phyloP scores from a whole-genome alignment of 1,140 invertebrate species.

The Macrotrachela quadricornifera region DNA sequence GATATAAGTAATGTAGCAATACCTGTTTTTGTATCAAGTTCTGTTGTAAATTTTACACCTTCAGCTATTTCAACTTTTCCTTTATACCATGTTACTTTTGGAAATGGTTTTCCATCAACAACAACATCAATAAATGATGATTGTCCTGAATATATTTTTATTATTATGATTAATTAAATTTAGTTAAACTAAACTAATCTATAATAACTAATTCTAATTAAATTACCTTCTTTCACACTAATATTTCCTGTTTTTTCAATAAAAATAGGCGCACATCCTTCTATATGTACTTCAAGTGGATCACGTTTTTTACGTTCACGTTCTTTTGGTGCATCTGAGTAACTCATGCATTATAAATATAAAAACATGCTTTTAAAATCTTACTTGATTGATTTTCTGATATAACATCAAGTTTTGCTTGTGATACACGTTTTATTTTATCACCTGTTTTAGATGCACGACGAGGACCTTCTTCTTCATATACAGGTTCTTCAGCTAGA shows the following conservation, averaged over 20 bases:
- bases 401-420: constrained; percentile 6
- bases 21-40: constrained; percentile 2
- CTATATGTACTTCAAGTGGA: background rate
- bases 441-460: background rate
- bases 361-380: too few relatives aligned
- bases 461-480: constrained; percentile 7
- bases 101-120: constrained; percentile 8
- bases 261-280: background rate
- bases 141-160: background rate
- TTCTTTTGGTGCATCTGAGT: background rate
- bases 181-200: too few relatives aligned
- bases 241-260: constrained; percentile 8
- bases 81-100: constrained; percentile 1
- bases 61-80: background rate
- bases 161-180: too few relatives aligned
- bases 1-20: background rate
- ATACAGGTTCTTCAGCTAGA: background rate
- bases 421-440: background rate
- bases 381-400: background rate
- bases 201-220: background rate
- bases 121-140: background rate
- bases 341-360: too few relatives aligned
- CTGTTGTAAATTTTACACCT: background rate
- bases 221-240: background rate
- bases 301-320: background rate